These are phyloP conservation scores for Fissipunctia ypsillon DNA, from an alignment of 2,888 invertebrate species.

Conservation along the genomic window DNA sequence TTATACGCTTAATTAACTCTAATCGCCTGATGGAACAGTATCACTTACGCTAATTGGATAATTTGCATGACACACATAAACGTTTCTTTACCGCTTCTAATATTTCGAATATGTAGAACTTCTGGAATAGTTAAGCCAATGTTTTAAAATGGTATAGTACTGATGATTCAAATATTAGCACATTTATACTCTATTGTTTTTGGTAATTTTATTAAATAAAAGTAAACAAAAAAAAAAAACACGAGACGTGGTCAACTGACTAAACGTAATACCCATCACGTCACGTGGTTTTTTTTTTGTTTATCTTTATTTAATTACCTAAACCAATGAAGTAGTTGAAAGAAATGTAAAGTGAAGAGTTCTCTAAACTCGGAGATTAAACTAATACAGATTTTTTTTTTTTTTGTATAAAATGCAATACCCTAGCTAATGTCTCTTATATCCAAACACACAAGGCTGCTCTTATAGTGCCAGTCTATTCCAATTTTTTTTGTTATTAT, in stretches of 20 bases:
- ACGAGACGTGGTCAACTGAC: no score
- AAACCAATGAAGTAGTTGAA: no score
- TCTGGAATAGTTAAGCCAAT: background rate
- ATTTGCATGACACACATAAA: slow-evolving; percentile 44
- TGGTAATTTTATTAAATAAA: no score
- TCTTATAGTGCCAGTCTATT: background rate
- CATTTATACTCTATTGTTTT: no score
- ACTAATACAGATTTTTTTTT: no score
- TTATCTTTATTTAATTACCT: no score
- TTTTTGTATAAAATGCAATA: background rate
- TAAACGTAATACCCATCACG: no score
- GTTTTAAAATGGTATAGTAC: background rate
- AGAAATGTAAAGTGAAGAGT: no score
- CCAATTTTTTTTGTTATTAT: no score
- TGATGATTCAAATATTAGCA: background rate
- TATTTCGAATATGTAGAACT: background rate
- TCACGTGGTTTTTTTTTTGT: no score
- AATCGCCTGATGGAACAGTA: slow-evolving; percentile 10
- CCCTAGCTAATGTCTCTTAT: background rate
- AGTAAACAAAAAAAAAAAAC: no score
- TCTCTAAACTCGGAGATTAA: no score
- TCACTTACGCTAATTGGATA: slow-evolving; percentile 42
- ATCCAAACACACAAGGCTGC: background rate
- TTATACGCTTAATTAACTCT: slow-evolving; percentile 20
- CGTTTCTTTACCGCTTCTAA: slow-evolving; percentile 2